Evolutionary conservation across 2,797 vertebrate genomes (phyloP).

Genomic region (Salmo trutta): DNA sequence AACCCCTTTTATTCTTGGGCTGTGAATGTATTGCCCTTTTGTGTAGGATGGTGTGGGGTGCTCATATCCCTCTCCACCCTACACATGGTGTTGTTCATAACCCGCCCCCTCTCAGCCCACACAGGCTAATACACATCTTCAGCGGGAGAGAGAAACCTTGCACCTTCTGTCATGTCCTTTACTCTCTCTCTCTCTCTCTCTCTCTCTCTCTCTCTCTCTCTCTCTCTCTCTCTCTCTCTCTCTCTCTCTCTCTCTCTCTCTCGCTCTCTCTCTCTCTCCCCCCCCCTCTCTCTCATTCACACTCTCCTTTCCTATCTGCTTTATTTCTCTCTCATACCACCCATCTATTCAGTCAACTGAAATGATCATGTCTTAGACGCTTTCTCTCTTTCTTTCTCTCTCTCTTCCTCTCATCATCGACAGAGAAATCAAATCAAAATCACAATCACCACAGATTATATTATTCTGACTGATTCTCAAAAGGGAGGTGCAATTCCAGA

Average conservation of each 20-base stretch:
- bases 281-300: no score
- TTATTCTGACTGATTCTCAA: neutral
- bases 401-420: neutral
- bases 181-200: neutral
- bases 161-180: constrained; percentile 1
- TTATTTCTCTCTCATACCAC: neutral
- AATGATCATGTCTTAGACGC: neutral
- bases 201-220: no score
- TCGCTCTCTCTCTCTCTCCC: neutral
- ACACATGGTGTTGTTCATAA: constrained; percentile 55
- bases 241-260: neutral
- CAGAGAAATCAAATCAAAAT: neutral
- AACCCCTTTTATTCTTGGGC: neutral
- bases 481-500: neutral
- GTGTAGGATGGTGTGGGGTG: constrained; percentile 52
- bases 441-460: neutral
- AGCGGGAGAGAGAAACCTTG: neutral
- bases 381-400: neutral
- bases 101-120: constrained; percentile 36
- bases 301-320: neutral
- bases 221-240: neutral
- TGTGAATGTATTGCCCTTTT: neutral
- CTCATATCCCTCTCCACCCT: constrained; percentile 56
- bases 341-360: neutral
- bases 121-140: constrained; percentile 7